These are phyloP conservation scores for Rhyacophila evoluta DNA, from an alignment of 2,888 invertebrate species.

Conservation along the genomic window DNA sequence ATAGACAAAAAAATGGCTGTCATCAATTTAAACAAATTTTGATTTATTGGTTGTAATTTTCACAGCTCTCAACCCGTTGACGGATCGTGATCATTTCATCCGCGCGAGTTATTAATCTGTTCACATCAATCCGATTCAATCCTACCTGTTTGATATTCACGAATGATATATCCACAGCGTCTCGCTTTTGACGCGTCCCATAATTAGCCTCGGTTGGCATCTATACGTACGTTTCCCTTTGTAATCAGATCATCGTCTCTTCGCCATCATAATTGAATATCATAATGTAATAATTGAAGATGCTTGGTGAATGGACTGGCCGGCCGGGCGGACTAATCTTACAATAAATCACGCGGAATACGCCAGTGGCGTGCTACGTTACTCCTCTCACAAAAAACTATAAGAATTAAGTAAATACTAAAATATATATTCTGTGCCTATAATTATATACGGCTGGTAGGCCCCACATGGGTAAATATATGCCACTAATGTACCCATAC, in stretches of 20 bases:
- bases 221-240: background rate
- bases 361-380: background rate
- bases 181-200: background rate
- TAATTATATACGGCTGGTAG: too few species aligned
- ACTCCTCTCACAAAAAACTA: too few species aligned
- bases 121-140: constrained; percentile 11
- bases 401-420: too few species aligned
- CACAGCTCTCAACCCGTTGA: background rate
- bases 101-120: background rate
- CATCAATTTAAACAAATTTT: background rate
- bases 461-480: too few species aligned
- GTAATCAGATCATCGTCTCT: constrained; percentile 30
- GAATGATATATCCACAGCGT: constrained; percentile 1
- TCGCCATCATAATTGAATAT: constrained; percentile 44
- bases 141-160: constrained; percentile 17
- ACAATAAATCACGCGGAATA: constrained; percentile 43
- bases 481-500: too few species aligned
- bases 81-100: constrained; percentile 13
- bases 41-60: background rate
- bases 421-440: too few species aligned
- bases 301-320: constrained; percentile 39
- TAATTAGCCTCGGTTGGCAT: constrained; percentile 18
- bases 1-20: background rate
- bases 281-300: constrained; percentile 33
- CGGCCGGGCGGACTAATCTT: constrained; percentile 44